Percentiles rank a stretch among this genome's conserved stretches.
Evolutionary conservation across 2,113 vertebrate species (phyloP).

Genomic region (Synodontis membranacea): DNA sequence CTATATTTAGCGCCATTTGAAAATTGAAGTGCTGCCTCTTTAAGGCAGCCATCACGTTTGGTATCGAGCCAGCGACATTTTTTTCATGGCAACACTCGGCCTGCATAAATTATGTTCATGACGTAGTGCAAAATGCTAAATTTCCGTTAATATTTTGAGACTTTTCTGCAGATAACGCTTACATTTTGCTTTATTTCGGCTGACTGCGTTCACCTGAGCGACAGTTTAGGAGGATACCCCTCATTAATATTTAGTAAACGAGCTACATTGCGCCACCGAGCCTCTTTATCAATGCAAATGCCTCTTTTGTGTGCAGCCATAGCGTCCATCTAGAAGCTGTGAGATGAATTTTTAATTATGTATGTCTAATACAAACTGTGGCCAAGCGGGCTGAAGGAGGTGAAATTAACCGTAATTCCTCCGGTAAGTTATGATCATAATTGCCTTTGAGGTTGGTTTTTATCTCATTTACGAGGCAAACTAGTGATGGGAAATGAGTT

Average conservation of each 20-base stretch:
- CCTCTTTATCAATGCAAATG: conserved; percentile 84
- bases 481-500: conserved; percentile 78
- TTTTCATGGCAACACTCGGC: conserved; percentile 86
- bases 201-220: conserved; percentile 52
- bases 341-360: conserved; percentile 85
- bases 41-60: conserved; percentile 74
- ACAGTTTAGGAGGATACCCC: conserved; percentile 61
- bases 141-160: conserved; percentile 75
- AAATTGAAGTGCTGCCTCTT: conserved; percentile 63
- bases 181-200: conserved; percentile 55
- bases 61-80: conserved; percentile 74
- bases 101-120: conserved; percentile 99
- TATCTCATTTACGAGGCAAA: conserved; percentile 60
- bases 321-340: conserved; percentile 77
- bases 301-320: conserved; percentile 78
- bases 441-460: conserved; percentile 39
- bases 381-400: conserved; percentile 67
- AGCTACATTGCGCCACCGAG: conserved; percentile 66
- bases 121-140: conserved; percentile 93
- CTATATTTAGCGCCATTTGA: not conserved
- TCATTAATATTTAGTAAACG: conserved; percentile 76
- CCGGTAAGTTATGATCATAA: conserved; percentile 73
- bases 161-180: conserved; percentile 64
- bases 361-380: conserved; percentile 74
- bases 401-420: conserved; percentile 62